A percentile compares a stretch with the other conserved stretches of the same genome.
These are phyloP conservation scores for Sebastes elongatus DNA, from an alignment of 2,797 vertebrate genomes.

Conservation along the genomic window DNA sequence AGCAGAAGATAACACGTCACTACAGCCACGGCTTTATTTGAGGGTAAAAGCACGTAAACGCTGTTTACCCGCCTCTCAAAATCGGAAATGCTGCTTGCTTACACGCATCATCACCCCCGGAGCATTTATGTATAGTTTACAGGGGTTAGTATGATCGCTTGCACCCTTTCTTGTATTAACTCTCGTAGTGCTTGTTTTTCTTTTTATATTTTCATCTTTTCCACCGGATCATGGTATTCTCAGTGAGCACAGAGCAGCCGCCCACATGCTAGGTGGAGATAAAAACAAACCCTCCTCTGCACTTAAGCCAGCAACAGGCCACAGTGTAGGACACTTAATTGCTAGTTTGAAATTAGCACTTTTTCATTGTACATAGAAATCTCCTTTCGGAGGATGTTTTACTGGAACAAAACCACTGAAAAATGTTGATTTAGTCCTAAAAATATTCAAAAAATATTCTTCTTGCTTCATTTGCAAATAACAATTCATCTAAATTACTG, in stretches of 20 bases:
- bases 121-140: not conserved
- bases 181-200: not conserved
- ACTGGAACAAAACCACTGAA: not conserved
- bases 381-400: not conserved
- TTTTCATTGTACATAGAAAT: not conserved
- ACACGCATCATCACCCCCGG: not conserved
- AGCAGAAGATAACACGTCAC: not conserved
- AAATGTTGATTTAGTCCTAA: not conserved
- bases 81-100: not conserved
- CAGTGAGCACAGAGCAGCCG: constrained; percentile 5
- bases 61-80: constrained; percentile 1
- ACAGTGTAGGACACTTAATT: not conserved
- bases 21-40: not conserved
- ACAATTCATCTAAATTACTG: not conserved
- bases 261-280: constrained; percentile 37
- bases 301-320: not conserved
- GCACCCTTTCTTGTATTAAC: constrained; percentile 14
- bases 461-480: not conserved
- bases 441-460: not conserved
- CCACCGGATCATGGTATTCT: constrained; percentile 1
- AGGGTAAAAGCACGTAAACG: not conserved
- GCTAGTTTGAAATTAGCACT: not conserved
- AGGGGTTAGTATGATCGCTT: not conserved
- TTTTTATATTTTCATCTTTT: not conserved
- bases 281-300: constrained; percentile 45